Evolutionary conservation across 1,140 invertebrate species (phyloP), one percentile per base, ranked within the genome.

Genomic region (Drosophila sproati): DNA sequence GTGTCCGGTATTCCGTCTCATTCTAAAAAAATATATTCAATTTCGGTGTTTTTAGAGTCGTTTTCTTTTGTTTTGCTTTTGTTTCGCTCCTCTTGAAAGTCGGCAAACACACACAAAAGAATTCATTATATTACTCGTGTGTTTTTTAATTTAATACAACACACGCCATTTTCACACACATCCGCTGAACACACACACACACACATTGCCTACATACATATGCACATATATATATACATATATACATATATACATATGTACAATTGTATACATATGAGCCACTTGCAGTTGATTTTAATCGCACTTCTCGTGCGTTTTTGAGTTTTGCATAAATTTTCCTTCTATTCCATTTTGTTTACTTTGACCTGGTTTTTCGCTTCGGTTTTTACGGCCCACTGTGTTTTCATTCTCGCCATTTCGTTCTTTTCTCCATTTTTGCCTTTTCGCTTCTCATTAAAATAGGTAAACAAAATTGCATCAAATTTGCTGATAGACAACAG

Each of bases 111-210:
- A 87, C 83, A 87, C 83, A 88, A 88, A 89, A 74, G 83, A 88
- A 89, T 88, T 88, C 85, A 88, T 88, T 88, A 87, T 87, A 80
- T 80, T 74, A 78, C 83, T 80, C 77, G 62, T 83, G 83, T 88
- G 83, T 77, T 89, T 88, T 88, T 88, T 80, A 88, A 88, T 88
- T 88, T 88, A 80, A 88, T 88, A 88, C 85, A 88, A 89, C 88
- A 78, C 83, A 88, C 83, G 85, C 82, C 62, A 87, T 80, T 87
- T 87, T 78, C 78, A 68, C 77, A 87, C 80, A 43, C 37, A 7
- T 8, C 37, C 37, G 10, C 2, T 8, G 37, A 39, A 39, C 3
- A 83, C 78, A 80, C 54, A 63, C 12, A 63, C 34, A n/a, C 63
- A 66, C 63, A 69, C 50, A 74, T 12, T 12, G 12, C 12, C 12